Evolutionary conservation across 2,888 invertebrate species (phyloP), one percentile per base, ranked within the genome.

Genomic region (Gerosis bhagava): DNA sequence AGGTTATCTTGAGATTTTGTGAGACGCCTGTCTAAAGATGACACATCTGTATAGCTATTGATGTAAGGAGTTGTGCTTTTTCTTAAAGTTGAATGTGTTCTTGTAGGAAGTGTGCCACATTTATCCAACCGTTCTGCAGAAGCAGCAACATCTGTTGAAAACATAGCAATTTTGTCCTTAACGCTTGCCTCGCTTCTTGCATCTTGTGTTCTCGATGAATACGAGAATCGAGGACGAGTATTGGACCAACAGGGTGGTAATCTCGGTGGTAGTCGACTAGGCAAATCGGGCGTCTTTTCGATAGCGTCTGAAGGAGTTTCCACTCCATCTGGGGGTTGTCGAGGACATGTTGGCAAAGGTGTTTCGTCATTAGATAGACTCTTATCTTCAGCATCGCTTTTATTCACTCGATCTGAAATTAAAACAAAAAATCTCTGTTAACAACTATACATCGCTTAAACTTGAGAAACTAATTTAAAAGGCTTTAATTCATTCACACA

Each of bases 151-250:
- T 88, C 86, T 58, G 86, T 91, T 31, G 95, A 95, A 78, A 96
- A 96, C 94, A 96, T 95, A 48, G 96, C 96, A 63, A 96, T 96
- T 83, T 96, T 96, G 70, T 96, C 96, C 65, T 94, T 92, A 44
- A 96, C 95, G 65, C 95, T 95, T 57, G 92, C 93, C 77, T 94
- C 94, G 54, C 95, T 95, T 67, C 93, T 93, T 59, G 95, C 94
- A 78, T 95, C 94, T 76, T 94, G 94, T 48, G 92, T 89, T 90
- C 94, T 83, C 2, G 87, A 86, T n/a, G 73, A 72, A 52, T 91
- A 79, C 1, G 84, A 81, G 52, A 74, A 79, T 16, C 86, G 76
- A 40, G 80, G 68, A 15, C 88, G 76, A 35, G 68, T 60, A 36
- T 60, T 64, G n/a, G 68, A 68, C 80, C 75, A 80, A 13, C 70